Base-by-base conservation (phyloP, 2,797 vertebrate species). In the Melanotaenia trifasciata region DNA sequence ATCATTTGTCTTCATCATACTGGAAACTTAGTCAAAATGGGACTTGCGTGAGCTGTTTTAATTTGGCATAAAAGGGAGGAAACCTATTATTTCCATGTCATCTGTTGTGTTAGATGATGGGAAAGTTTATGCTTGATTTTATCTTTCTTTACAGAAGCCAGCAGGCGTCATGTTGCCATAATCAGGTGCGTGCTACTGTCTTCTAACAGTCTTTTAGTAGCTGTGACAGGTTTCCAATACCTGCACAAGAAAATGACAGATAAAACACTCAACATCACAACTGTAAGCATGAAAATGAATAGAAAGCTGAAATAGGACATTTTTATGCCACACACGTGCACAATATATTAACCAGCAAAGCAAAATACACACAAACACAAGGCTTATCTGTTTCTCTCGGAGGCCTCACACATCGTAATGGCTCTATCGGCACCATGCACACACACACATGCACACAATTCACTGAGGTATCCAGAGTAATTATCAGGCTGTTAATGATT, bases 401-500 rank as follows among this genome's bases (percentile, higher is more conserved):
- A 89, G 91, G 87, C 89, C 89, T 82, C 89, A 86, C 85, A 89
- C 89, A 72, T 90, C 58, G 78, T 88, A 84, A 90, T 78, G 78
- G 84, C 90, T 91, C 86, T 93, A 91, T 91, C 86, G 89, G 79
- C 81, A 4, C 81, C 87, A 64, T 75, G 76, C 79, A 75, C 83
- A 76, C 75, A 69, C 70, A 66, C 73, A 61, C 58, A 59, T 24
- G 11, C 63, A 66, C 74, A 74, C 87, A 90, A 88, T 76, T 83
- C 86, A 85, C 86, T 68, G 93, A 95, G 94, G 96, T 95, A 95
- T 95, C 95, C 95, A 92, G 95, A 91, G 91, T 97, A 97, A 98
- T 97, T 97, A 97, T 94, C 86, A 83, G 4, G 90, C 94, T 94
- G 94, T 95, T 97, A 96, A 96, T 96, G 96, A 97, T 94, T 92